A percentile compares a stretch with the other conserved stretches of the same genome.
Conservation (phyloP, 2,797 vertebrate genomes). For the Otolemur crassicaudatus region DNA sequence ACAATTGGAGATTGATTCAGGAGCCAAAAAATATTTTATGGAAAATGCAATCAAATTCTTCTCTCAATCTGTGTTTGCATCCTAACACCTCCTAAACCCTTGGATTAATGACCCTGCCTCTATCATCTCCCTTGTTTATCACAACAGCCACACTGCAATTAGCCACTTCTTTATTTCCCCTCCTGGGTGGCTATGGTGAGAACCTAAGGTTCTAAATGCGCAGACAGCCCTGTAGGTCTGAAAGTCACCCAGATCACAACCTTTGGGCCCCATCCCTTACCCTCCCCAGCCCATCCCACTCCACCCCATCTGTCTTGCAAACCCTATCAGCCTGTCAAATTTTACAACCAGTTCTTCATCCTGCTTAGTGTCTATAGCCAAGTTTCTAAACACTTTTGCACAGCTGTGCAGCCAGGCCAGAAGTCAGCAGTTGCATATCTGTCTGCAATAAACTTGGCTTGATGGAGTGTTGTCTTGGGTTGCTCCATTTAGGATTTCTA, state of each 20-base stretch:
- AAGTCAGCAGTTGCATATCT: neutral
- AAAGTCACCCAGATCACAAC: conserved; percentile 25
- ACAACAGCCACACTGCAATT: rapidly evolving
- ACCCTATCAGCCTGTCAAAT: conserved; percentile 4
- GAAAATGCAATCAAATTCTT: neutral
- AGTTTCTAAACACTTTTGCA: neutral
- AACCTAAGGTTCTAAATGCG: neutral
- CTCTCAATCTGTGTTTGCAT: neutral
- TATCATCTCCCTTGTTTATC: neutral
- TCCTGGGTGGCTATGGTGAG: neutral
- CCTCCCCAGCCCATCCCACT: neutral
- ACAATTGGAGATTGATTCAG: neutral
- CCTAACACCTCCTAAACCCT: conserved; percentile 43
- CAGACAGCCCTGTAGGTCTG: neutral
- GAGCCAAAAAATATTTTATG: neutral
- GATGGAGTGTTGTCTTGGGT: neutral
- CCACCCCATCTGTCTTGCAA: conserved; percentile 44
- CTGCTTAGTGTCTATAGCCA: neutral
- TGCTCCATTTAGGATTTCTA: neutral
- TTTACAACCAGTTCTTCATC: conserved; percentile 33
- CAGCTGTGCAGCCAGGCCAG: neutral
- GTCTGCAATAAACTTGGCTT: neutral
- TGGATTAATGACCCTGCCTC: neutral
- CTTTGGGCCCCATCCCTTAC: neutral
- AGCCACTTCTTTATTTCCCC: neutral